Evolutionary conservation across 2,888 invertebrate species (phyloP).

Genomic region (Tenthredo notha): DNA sequence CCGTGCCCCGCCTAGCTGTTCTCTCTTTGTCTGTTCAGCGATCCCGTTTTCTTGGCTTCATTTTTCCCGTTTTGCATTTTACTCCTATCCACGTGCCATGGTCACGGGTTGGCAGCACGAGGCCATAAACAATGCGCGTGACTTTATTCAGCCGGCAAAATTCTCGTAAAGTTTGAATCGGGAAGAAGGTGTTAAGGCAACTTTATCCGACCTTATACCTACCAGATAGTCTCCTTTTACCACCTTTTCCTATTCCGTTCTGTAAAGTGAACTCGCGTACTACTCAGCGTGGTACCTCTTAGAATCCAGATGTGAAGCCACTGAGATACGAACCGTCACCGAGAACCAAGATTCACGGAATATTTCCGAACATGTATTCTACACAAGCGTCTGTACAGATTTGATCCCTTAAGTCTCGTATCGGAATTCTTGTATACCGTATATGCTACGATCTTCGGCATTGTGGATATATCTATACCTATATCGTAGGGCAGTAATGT

Average conservation of each 20-base stretch:
- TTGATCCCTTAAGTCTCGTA: constrained; percentile 35
- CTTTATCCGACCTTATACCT: constrained; percentile 24
- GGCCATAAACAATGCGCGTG: constrained; percentile 55
- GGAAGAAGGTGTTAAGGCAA: constrained; percentile 39
- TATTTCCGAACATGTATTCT: constrained; percentile 22
- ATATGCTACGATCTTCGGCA: background rate
- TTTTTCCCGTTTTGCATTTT: constrained; percentile 38
- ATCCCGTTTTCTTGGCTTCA: background rate
- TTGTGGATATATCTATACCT: background rate
- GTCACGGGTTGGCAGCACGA: background rate
- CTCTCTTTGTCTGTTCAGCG: constrained; percentile 15
- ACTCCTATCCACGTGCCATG: background rate
- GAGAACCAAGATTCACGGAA: constrained; percentile 37
- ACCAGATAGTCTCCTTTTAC: background rate
- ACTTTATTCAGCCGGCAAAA: constrained; percentile 42
- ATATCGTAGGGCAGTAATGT: background rate
- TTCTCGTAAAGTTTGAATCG: constrained; percentile 46
- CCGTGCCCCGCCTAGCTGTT: background rate
- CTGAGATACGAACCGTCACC: background rate
- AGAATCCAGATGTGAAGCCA: constrained; percentile 11
- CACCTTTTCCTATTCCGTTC: constrained; percentile 8
- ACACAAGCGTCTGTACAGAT: constrained; percentile 21
- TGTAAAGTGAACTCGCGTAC: constrained; percentile 18
- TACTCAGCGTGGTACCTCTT: constrained; percentile 2
- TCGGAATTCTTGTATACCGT: constrained; percentile 29